Evolutionary conservation across 2,797 vertebrate species (phyloP).

Genomic region (Anguilla marmorata): DNA sequence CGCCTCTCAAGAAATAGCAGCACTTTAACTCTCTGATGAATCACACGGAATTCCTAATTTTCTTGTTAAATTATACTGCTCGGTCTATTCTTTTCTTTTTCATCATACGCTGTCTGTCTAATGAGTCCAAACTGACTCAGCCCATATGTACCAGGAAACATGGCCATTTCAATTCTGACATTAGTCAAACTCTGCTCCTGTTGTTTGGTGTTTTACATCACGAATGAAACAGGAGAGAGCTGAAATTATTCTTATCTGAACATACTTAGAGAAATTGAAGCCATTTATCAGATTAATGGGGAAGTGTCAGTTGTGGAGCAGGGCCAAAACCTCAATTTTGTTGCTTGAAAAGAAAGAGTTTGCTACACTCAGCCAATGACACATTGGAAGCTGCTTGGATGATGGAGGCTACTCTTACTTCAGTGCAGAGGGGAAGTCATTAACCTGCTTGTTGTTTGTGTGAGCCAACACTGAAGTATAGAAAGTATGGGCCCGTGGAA

Average conservation of each 20-base stretch:
- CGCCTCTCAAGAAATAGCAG: not conserved
- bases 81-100: not conserved
- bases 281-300: slow-evolving; percentile 78
- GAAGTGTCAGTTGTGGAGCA: slow-evolving; percentile 65
- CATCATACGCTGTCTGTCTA: slow-evolving; percentile 22
- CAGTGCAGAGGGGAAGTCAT: not conserved
- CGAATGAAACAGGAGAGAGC: slow-evolving; percentile 20
- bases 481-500: not conserved
- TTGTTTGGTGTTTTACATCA: slow-evolving; percentile 27
- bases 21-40: slow-evolving; percentile 15
- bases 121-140: slow-evolving; percentile 31
- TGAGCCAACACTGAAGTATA: not conserved
- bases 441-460: not conserved
- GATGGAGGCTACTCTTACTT: not conserved
- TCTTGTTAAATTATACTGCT: slow-evolving; percentile 28
- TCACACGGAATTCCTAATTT: slow-evolving; percentile 16
- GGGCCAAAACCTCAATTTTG: slow-evolving; percentile 66
- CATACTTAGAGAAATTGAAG: slow-evolving; percentile 82
- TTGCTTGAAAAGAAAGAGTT: slow-evolving; percentile 54
- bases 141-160: slow-evolving; percentile 16
- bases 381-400: not conserved
- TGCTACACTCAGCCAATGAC: not conserved
- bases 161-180: slow-evolving; percentile 25
- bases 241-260: slow-evolving; percentile 50
- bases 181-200: slow-evolving; percentile 23